Conservation (phyloP, 2,888 invertebrate species). For the Ormyrus pomaceus region DNA sequence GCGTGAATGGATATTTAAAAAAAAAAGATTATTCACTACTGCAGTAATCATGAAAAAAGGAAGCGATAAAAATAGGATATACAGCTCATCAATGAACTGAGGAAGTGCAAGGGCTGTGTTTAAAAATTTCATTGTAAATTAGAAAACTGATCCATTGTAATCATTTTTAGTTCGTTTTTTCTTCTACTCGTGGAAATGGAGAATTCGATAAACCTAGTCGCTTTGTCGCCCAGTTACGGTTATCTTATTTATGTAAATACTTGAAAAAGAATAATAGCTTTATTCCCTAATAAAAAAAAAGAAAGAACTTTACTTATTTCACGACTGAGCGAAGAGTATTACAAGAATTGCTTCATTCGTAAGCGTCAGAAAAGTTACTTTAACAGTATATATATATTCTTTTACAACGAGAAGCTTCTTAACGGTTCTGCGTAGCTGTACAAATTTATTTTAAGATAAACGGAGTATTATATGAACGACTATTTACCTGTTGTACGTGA, state of each 20-base stretch:
- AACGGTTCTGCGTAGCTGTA: background rate
- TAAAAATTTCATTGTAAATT: conserved; percentile 11
- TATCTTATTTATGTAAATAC: conserved; percentile 24
- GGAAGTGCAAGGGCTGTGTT: no score
- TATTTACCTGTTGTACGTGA: background rate
- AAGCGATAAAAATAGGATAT: no score
- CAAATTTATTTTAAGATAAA: conserved; percentile 8
- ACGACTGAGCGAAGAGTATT: background rate
- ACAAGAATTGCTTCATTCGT: background rate
- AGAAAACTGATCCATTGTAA: conserved; percentile 1
- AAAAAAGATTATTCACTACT: no score
- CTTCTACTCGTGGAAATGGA: background rate
- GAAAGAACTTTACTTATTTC: conserved; percentile 1
- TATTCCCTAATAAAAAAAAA: background rate
- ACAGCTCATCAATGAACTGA: no score
- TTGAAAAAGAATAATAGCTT: conserved; percentile 1
- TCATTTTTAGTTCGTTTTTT: conserved; percentile 10
- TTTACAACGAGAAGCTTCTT: background rate
- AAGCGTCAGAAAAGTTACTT: background rate
- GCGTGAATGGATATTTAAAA: no score
- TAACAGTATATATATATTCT: background rate
- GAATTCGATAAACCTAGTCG: conserved; percentile 2
- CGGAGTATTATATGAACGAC: background rate
- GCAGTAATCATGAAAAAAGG: no score
- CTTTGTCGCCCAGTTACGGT: conserved; percentile 7